Evolutionary conservation across 1,140 invertebrate genomes (phyloP), one percentile per base, ranked within the genome.

Genomic region (Achatina immaculata): DNA sequence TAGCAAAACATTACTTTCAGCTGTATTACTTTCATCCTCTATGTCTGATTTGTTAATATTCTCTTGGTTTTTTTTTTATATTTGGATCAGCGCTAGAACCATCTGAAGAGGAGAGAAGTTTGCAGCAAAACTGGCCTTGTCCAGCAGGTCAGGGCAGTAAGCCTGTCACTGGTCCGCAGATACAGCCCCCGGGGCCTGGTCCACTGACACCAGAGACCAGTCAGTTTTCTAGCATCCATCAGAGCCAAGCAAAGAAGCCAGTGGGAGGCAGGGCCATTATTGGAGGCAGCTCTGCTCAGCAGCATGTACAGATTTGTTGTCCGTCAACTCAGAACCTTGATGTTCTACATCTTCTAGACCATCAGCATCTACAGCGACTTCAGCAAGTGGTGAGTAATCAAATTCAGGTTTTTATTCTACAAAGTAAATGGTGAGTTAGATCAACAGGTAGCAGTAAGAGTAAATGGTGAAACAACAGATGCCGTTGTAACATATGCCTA

Each of bases 271-370:
- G 76, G 51, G 76, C 76, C 36, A 78, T 78, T 36, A 62, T 78
- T 36, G 76, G 76, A 34, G 31, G 48, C 40, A 68, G 62, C 42
- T 68, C 58, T 69, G 24, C 21, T 0, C 62, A 68, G 28, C 74
- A 58, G 55, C 55, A 40, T 72, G 11, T 3, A n/a, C 77, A 34
- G 55, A 75, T 21, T 78, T 65, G 7, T 72, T 43, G 0, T 11
- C 21, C 74, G 11, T 21, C 48, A 16, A 31, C 74, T 31, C 51
- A 58, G 34, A 76, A 34, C 65, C 73, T 82, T 34, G 86, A 86
- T 45, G 55, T 87, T 24, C 65, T 51, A 34, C 86, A 83, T 34
- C 45, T 87, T 24, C 21, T 86, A 48, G 85, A 87, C 40, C 84
- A 85, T 45, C 86, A 86, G 73, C 85, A 83, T 36, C 82, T 83